Base-by-base conservation (phyloP, 2,113 vertebrate species). In the Trichechus manatus region DNA sequence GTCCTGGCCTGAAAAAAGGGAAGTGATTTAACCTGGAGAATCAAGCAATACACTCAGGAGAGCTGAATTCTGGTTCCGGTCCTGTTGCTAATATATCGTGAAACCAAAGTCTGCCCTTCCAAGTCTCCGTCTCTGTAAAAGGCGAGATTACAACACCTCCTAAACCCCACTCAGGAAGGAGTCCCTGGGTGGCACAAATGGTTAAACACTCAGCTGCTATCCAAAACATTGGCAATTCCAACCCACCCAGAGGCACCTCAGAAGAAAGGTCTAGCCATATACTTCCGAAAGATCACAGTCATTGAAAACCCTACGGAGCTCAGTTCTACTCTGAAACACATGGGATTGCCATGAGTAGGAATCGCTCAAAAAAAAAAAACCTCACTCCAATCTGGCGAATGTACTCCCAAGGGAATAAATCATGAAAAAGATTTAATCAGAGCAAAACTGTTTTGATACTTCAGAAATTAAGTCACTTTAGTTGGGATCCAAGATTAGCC, bases 391-490 rank as follows among this genome's bases (percentile, higher is more conserved):
- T 75, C 74, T 85, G 92, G 68, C 11, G 10, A 81, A 81, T 74
- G 29, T 68, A 90, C 13, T 89, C 42, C 39, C 33, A 29, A 74
- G 14, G 17, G 33, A 89, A 33, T 20, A 64, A 25, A 47, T 75
- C 64, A 89, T 53, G 23, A 85, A 87, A 93, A 97, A 81, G 47
- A 85, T 74, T 87, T 82, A 91, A 96, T 50, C 47, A 85, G 23
- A 96, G 50, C 17, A 78, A 93, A 94, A 95, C 87, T 86, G 72
- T 95, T 85, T 94, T 89, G 9, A 29, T 80, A 63, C 66, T 93
- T 94, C 36, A 94, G 61, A 75, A 94, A 92, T 96, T 81, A 85
- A 96, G 74, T 91, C 74, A 50, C 50, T 84, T 93, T 93, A 59
- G 6, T 74, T 87, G 27, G n/a, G 25, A 87, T 95, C 93, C 44